phyloP scores from a whole-genome alignment of 2,888 invertebrate species.

The Leucozona laternaria region DNA sequence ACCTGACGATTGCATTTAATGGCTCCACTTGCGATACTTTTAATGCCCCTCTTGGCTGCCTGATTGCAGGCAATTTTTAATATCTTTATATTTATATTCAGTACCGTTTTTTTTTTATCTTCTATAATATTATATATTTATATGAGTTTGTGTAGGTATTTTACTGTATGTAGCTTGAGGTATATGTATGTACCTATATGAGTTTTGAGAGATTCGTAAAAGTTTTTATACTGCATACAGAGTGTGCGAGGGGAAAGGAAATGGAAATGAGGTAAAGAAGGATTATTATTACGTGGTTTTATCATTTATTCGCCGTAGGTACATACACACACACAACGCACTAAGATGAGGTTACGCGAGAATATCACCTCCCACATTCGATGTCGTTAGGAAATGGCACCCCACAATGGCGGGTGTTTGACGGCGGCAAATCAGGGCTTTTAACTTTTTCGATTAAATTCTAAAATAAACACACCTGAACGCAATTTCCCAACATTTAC shows the following conservation, averaged over 20 bases:
- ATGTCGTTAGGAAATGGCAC: conserved; percentile 25
- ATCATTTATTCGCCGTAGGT: not conserved
- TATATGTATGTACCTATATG: not conserved
- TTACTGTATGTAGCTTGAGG: not conserved
- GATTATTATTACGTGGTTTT: conserved; percentile 36
- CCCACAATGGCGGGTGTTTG: conserved; percentile 1
- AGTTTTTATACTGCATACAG: conserved; percentile 13
- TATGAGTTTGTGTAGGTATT: not conserved
- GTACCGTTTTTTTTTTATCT: conserved; percentile 14
- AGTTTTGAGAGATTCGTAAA: not conserved
- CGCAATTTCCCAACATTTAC: conserved; percentile 67
- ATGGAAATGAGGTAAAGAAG: not conserved
- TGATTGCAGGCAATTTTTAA: conserved; percentile 57
- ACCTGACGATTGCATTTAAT: conserved; percentile 56
- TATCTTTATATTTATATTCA: conserved; percentile 39
- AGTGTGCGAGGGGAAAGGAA: not conserved
- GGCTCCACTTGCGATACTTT: conserved; percentile 45
- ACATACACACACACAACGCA: not conserved
- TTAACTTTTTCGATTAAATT: conserved; percentile 76
- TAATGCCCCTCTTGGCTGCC: conserved; percentile 30
- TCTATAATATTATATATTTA: conserved; percentile 3
- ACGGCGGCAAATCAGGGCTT: conserved; percentile 53
- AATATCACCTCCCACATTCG: conserved; percentile 15
- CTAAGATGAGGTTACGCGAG: conserved; percentile 24
- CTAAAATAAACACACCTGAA: conserved; percentile 75